phyloP scores from a whole-genome alignment of 2,888 invertebrate species.

The Lutraria lutraria region DNA sequence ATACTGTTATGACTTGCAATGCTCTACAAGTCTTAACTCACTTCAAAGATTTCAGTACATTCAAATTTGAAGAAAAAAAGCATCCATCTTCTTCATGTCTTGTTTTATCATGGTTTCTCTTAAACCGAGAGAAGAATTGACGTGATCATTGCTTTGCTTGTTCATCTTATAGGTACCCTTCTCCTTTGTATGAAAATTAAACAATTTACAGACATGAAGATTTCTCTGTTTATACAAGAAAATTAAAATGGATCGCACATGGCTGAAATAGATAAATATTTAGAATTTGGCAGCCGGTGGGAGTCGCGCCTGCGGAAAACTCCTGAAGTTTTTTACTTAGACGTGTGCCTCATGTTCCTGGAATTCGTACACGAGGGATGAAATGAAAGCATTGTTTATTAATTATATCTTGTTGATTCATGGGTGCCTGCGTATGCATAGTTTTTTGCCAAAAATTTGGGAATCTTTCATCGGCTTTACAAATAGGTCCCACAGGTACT shows the following conservation, averaged over 20 bases:
- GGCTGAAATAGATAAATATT: slow-evolving; percentile 56
- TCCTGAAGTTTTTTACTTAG: slow-evolving; percentile 1
- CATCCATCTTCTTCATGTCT: not conserved
- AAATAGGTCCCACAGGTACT: too few species aligned
- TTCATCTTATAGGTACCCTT: not conserved
- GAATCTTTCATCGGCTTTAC: not conserved
- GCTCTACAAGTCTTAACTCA: not conserved
- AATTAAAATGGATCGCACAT: slow-evolving; percentile 61
- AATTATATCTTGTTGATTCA: not conserved
- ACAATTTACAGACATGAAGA: slow-evolving; percentile 38
- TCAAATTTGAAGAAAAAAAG: not conserved
- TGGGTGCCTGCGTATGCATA: not conserved
- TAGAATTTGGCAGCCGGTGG: slow-evolving; percentile 47
- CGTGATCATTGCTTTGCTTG: not conserved
- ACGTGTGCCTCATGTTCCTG: slow-evolving; percentile 28
- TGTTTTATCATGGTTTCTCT: not conserved
- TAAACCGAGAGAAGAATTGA: not conserved
- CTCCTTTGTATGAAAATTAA: slow-evolving; percentile 35
- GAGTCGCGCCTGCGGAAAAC: slow-evolving; percentile 26
- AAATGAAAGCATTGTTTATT: not conserved
- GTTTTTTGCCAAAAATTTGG: not conserved
- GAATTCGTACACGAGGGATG: not conserved
- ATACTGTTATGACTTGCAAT: too few species aligned
- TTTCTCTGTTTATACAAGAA: slow-evolving; percentile 51
- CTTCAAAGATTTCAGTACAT: not conserved